A percentile compares a stretch with the other conserved stretches of the same genome.
phyloP scores from a whole-genome alignment of 2,888 invertebrate genomes.

The Xanthorhoe spadicearia region DNA sequence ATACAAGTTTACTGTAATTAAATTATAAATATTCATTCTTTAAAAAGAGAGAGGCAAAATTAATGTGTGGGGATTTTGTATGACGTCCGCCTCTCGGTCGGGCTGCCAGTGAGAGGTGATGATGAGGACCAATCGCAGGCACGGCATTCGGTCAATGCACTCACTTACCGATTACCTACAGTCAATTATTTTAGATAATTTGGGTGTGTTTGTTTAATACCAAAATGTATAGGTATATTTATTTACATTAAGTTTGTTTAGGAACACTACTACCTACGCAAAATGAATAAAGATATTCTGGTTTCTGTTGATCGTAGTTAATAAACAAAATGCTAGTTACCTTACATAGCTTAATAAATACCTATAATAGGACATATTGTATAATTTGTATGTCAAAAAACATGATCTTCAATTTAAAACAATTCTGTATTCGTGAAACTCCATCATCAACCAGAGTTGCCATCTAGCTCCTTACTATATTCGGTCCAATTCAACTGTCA shows the following conservation, averaged over 20 bases:
- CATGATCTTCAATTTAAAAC: too few species aligned
- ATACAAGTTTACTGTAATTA: constrained; percentile 11
- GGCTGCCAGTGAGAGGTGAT: constrained; percentile 48
- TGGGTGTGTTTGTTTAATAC: not conserved
- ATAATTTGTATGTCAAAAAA: too few species aligned
- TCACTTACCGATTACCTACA: constrained; percentile 55
- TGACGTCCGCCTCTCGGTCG: constrained; percentile 47
- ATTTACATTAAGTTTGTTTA: not conserved
- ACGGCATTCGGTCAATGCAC: constrained; percentile 65
- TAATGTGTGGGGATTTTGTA: constrained; percentile 49
- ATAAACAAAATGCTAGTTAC: too few species aligned
- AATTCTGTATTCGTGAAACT: too few species aligned
- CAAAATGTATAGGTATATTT: not conserved
- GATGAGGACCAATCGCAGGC: constrained; percentile 41
- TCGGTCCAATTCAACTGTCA: constrained; percentile 2
- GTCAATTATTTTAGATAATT: constrained; percentile 52
- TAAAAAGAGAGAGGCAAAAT: constrained; percentile 32
- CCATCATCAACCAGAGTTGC: too few species aligned
- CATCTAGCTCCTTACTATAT: not conserved
- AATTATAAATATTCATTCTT: constrained; percentile 19
- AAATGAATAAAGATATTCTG: too few species aligned
- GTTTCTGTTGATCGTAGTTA: too few species aligned
- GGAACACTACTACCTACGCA: not conserved
- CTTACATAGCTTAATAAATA: too few species aligned
- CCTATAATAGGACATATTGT: too few species aligned